Evolutionary conservation across 2,797 vertebrate genomes (phyloP).

Genomic region (Fistularia tabacaria): DNA sequence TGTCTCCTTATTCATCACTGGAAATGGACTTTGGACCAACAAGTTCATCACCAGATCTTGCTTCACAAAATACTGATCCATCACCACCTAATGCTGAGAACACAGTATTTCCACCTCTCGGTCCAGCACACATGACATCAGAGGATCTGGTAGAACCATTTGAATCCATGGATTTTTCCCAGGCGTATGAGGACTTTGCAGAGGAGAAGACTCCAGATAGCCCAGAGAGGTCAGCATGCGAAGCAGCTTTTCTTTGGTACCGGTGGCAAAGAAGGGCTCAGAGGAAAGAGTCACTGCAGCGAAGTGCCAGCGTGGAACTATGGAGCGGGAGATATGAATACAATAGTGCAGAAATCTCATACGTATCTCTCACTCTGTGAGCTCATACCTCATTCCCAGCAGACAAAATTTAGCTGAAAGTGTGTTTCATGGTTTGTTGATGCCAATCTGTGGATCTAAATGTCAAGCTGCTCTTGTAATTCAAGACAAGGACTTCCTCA

Average conservation of each 20-base stretch:
- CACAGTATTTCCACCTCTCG: conserved; percentile 19
- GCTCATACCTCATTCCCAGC: conserved; percentile 59
- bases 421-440: conserved; percentile 45
- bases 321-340: conserved; percentile 78
- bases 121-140: conserved; percentile 43
- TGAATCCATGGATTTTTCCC: conserved; percentile 42
- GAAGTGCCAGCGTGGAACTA: conserved; percentile 78
- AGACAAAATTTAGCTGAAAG: conserved; percentile 67
- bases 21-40: conserved; percentile 56
- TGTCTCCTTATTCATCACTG: conserved; percentile 63
- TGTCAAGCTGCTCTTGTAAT: conserved; percentile 28
- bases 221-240: conserved; percentile 44
- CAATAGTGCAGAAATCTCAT: conserved; percentile 81
- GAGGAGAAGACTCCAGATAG: conserved; percentile 44
- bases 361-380: conserved; percentile 78
- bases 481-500: conserved; percentile 34
- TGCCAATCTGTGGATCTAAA: conserved; percentile 25
- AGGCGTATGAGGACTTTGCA: conserved; percentile 32
- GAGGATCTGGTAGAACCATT: conserved; percentile 41
- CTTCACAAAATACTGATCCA: conserved; percentile 25
- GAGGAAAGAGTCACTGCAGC: conserved; percentile 49
- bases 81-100: conserved; percentile 34
- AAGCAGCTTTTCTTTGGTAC: conserved; percentile 73
- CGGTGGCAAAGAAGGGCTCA: conserved; percentile 71
- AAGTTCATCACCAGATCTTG: conserved; percentile 35